These are phyloP conservation scores for Ciconia maguari DNA, from an alignment of 2,113 vertebrate species.

Conservation along the genomic window DNA sequence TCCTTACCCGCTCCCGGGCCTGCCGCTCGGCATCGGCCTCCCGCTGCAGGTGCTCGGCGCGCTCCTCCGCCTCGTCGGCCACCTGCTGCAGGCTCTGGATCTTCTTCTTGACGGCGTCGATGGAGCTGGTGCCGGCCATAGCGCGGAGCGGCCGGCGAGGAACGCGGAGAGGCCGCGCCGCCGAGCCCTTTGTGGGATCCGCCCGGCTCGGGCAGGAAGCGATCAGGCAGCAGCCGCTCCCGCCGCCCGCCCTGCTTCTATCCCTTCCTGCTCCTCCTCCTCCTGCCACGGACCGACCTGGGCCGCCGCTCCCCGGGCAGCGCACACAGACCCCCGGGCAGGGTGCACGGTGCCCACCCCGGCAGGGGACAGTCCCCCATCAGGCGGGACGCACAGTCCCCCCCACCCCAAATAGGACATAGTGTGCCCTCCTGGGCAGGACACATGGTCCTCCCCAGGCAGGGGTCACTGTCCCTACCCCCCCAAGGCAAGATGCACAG, in stretches of 20 bases:
- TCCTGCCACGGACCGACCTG: neutral
- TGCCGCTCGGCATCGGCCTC: slow-evolving; percentile 78
- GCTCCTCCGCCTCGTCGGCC: slow-evolving; percentile 79
- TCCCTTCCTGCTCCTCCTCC: slow-evolving; percentile 48
- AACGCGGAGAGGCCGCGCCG: neutral
- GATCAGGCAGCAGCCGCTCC: slow-evolving; percentile 19
- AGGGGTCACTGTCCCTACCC: too few species aligned
- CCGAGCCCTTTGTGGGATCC: slow-evolving; percentile 23
- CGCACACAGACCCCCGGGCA: neutral
- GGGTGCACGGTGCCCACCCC: neutral
- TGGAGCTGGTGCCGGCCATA: slow-evolving; percentile 70
- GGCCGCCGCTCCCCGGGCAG: neutral
- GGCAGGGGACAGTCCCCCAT: neutral
- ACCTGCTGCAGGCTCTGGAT: slow-evolving; percentile 84
- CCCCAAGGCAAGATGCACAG: too few species aligned
- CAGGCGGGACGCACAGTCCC: neutral
- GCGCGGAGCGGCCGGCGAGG: neutral
- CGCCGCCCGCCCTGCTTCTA: slow-evolving; percentile 27
- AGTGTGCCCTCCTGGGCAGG: neutral
- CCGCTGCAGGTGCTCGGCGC: slow-evolving; percentile 72
- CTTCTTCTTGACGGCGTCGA: slow-evolving; percentile 84
- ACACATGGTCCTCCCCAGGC: neutral
- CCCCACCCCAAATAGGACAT: neutral
- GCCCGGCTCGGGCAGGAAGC: slow-evolving; percentile 34
- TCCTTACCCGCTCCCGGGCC: slow-evolving; percentile 75